These are phyloP conservation scores for Baccha elongata DNA, from an alignment of 2,888 invertebrate species.

Conservation along the genomic window DNA sequence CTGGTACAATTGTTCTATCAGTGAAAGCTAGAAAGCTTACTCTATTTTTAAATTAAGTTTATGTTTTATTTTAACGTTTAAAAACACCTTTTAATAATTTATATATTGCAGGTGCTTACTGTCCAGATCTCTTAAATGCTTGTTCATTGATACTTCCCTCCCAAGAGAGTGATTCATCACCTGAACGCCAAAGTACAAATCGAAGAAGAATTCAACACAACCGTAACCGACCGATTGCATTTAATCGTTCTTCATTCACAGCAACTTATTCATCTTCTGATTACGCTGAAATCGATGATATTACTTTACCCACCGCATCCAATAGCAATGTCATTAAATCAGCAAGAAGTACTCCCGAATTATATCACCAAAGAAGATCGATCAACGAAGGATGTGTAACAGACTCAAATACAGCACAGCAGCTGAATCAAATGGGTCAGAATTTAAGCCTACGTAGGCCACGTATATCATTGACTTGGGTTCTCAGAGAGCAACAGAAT, in stretches of 20 bases:
- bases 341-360: constrained; percentile 77
- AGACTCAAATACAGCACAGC: constrained; percentile 62
- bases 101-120: constrained; percentile 78
- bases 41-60: too few species aligned
- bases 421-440: constrained; percentile 83
- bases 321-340: constrained; percentile 51
- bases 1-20: too few species aligned
- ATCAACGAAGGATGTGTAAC: constrained; percentile 76
- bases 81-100: too few species aligned
- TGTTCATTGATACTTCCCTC: constrained; percentile 80
- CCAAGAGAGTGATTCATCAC: constrained; percentile 79
- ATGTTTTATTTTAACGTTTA: too few species aligned
- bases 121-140: constrained; percentile 81
- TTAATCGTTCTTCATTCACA: constrained; percentile 36
- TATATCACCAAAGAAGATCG: constrained; percentile 68
- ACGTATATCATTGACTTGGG: constrained; percentile 90
- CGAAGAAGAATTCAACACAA: constrained; percentile 25
- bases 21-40: too few species aligned
- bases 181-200: constrained; percentile 77
- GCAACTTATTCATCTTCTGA: constrained; percentile 76
- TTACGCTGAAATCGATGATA: constrained; percentile 80
- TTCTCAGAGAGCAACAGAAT: constrained; percentile 86
- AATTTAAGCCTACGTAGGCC: constrained; percentile 84
- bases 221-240: constrained; percentile 73
- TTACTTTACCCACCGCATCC: constrained; percentile 44